A percentile compares a stretch with the other conserved stretches of the same genome.
Conservation (phyloP, 2,113 vertebrate genomes). For the Ochotona princeps region DNA sequence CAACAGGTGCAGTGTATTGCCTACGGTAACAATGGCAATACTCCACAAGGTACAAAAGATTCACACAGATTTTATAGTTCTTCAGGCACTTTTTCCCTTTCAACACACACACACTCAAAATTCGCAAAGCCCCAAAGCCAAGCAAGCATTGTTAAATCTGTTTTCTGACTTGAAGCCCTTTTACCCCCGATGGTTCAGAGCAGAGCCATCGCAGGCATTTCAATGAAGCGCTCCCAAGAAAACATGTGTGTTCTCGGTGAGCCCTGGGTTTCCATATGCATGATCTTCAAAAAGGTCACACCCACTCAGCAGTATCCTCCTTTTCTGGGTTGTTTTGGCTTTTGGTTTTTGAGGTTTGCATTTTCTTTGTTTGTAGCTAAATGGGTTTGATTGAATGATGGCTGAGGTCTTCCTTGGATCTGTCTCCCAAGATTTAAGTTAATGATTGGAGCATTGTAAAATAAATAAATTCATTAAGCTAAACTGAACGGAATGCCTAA, state of each 20-base stretch:
- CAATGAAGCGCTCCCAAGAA: not conserved
- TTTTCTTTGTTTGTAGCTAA: not conserved
- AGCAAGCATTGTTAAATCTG: not conserved
- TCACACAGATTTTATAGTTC: slow-evolving; percentile 4
- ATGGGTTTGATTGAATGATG: not conserved
- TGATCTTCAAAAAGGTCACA: not conserved
- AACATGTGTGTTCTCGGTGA: not conserved
- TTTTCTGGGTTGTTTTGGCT: too few species aligned
- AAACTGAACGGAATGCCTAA: not conserved
- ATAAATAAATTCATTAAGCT: slow-evolving; percentile 28
- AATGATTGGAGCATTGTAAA: slow-evolving; percentile 10
- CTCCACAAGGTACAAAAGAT: not conserved
- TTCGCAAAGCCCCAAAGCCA: not conserved
- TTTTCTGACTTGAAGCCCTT: not conserved
- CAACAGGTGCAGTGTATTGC: not conserved
- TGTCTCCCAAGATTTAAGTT: slow-evolving; percentile 4
- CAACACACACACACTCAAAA: not conserved
- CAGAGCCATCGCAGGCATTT: not conserved
- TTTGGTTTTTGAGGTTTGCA: not conserved
- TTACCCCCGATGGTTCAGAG: not conserved
- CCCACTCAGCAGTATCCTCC: not conserved
- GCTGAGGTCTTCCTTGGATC: not conserved
- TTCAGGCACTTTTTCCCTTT: not conserved
- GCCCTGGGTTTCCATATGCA: not conserved
- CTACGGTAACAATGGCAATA: not conserved